Base-by-base conservation (phyloP, 1,140 invertebrate genomes). In the Triops cancriformis region DNA sequence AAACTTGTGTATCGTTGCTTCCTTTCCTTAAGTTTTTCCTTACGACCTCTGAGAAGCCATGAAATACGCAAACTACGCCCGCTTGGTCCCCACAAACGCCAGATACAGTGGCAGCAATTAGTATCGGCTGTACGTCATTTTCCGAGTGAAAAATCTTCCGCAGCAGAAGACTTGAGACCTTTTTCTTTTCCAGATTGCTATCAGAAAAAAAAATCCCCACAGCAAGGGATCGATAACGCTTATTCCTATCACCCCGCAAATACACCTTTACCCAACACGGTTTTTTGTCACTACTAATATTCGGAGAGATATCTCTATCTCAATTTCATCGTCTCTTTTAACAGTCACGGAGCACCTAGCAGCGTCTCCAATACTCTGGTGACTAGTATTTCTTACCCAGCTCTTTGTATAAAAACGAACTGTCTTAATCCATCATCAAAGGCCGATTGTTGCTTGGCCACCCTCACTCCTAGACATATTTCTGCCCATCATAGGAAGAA, bases 381-480 rank as follows among this genome's bases (percentile, higher is more conserved):
- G 51, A 64, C 51, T 64, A 23, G 31, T 37, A 37, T 37, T 37
- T 37, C 31, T 23, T 64, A 9, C 23, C n/a, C 9, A n/a, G 23
- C 45, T 64, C 51, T 7, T 18, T 64, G 7, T 64, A 64, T 64
- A 64, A 64, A 64, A 64, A 64, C 51, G 18, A 64, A 64, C 51
- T 64, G 51, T 64, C 51, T 9, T 64, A 64, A 64, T 64, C 51
- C 51, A 64, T 64, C 51, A 64, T 64, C 51, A 64, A 64, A 64
- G 51, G 51, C 31, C 51, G 51, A 23, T 64, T 64, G 51, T 64
- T 64, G 51, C 51, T 64, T 37, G 7, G 31, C 31, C 31, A 37
- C 2, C 31, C 31, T 37, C 31, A 37, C 31, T 37, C 7, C 31
- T 2, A 2, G 31, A 37, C 31, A 37, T 7, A 37, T 37, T 37